phyloP scores from a whole-genome alignment of 1,140 invertebrate species.

The Eumeta japonica region DNA sequence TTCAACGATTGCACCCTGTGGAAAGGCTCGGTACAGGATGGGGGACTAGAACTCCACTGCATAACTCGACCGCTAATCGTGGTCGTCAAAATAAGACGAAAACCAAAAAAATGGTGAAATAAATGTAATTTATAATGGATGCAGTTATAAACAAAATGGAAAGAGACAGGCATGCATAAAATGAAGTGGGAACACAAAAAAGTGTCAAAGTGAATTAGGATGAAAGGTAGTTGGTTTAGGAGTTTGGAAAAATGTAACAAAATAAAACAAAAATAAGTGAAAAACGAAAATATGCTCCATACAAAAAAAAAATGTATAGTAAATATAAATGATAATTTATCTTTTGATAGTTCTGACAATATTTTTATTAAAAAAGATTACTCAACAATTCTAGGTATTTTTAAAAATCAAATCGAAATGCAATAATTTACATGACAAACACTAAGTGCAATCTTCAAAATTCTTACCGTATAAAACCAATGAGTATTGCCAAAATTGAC shows the following conservation, averaged over 20 bases:
- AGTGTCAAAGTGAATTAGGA: neutral
- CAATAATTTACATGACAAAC: neutral
- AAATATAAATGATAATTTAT: too few relatives aligned
- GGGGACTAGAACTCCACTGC: slow-evolving; percentile 52
- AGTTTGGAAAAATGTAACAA: slow-evolving; percentile 8
- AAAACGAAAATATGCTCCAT: slow-evolving; percentile 11
- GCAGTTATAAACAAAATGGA: slow-evolving; percentile 6
- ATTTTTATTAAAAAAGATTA: too few relatives aligned
- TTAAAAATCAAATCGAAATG: too few relatives aligned
- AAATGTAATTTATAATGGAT: neutral
- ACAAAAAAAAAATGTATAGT: too few relatives aligned
- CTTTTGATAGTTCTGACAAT: too few relatives aligned
- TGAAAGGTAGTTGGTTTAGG: slow-evolving; percentile 7
- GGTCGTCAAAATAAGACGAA: too few relatives aligned
- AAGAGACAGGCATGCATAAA: slow-evolving; percentile 5
- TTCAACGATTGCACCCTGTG: slow-evolving; percentile 81
- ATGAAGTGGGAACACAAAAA: slow-evolving; percentile 5
- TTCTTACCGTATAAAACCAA: slow-evolving; percentile 81
- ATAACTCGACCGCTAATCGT: slow-evolving; percentile 48
- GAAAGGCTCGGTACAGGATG: slow-evolving; percentile 54
- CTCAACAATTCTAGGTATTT: too few relatives aligned
- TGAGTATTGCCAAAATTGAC: slow-evolving; percentile 83
- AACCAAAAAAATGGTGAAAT: slow-evolving; percentile 7
- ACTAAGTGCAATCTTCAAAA: neutral
- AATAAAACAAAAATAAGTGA: slow-evolving; percentile 11